A percentile compares a stretch with the other conserved stretches of the same genome.
phyloP scores from a whole-genome alignment of 2,113 vertebrate species.

The Morone chrysops region DNA sequence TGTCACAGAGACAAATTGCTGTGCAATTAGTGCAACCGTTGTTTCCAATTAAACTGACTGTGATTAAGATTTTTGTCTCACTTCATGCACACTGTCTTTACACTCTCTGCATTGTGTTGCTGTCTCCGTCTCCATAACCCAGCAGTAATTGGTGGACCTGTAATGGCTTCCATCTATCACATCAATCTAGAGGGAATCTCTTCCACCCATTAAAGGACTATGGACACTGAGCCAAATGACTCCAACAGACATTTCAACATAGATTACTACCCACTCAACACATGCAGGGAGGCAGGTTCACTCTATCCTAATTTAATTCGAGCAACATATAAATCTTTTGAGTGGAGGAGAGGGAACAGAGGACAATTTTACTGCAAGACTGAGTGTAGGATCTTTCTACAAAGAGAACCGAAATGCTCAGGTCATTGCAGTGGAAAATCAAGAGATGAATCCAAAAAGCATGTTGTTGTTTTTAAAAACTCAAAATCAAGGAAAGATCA shows the following conservation, averaged over 20 bases:
- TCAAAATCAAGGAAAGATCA: no score
- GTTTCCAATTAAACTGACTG: slow-evolving; percentile 13
- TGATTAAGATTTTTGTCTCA: slow-evolving; percentile 10
- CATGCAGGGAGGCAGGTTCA: not conserved
- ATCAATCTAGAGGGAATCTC: slow-evolving; percentile 17
- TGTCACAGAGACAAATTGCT: not conserved
- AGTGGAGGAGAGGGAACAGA: not conserved
- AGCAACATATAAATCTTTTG: not conserved
- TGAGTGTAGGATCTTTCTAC: not conserved
- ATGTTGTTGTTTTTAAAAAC: no score
- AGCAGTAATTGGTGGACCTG: slow-evolving; percentile 16
- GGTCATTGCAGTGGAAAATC: not conserved
- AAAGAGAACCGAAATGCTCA: not conserved
- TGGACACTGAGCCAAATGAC: slow-evolving; percentile 31
- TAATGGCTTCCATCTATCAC: slow-evolving; percentile 54
- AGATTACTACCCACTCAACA: slow-evolving; percentile 17
- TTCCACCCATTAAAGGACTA: slow-evolving; percentile 4
- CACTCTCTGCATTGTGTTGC: not conserved
- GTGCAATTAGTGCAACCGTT: not conserved
- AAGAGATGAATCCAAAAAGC: no score
- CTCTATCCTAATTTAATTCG: not conserved
- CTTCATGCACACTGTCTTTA: not conserved
- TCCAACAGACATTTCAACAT: slow-evolving; percentile 11
- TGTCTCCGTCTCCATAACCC: not conserved
- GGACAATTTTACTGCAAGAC: not conserved